These are phyloP conservation scores for Eulemur macaco DNA, from an alignment of 2,113 vertebrate species.

Conservation along the genomic window DNA sequence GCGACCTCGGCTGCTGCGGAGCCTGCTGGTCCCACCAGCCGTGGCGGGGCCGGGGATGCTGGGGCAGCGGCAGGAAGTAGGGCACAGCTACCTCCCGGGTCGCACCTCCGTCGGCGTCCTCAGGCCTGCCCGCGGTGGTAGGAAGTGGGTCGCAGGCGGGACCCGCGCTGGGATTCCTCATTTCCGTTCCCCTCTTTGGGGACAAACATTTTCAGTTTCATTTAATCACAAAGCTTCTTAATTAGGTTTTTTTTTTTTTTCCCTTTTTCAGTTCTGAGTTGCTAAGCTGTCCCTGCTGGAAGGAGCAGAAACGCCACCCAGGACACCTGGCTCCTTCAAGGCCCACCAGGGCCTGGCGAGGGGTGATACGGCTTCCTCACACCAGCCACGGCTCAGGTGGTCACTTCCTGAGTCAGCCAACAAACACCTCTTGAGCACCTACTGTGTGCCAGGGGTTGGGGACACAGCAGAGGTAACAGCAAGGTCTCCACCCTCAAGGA, in stretches of 20 bases:
- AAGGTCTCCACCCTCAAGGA: neutral
- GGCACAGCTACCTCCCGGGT: neutral
- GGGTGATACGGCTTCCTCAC: neutral
- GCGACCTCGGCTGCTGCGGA: accelerated
- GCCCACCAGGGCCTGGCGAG: accelerated
- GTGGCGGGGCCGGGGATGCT: neutral
- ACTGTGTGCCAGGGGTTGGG: neutral
- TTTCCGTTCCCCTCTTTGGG: conserved; percentile 82
- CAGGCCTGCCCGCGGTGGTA: neutral
- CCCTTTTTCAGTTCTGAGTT: conserved; percentile 63
- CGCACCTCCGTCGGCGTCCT: neutral
- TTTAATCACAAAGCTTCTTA: conserved; percentile 86
- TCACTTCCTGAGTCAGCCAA: neutral
- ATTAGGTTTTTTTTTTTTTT: conserved; percentile 83
- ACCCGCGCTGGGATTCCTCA: conserved; percentile 77
- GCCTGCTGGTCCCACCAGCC: neutral
- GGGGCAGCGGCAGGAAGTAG: conserved; percentile 28
- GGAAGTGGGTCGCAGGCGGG: conserved; percentile 86
- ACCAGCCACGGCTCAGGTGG: accelerated
- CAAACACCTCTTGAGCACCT: neutral
- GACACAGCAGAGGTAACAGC: neutral
- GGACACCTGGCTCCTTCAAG: neutral
- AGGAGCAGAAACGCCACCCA: neutral
- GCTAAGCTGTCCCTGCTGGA: conserved; percentile 44
- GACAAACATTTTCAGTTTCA: conserved; percentile 82